Evolutionary conservation across 2,888 invertebrate species (phyloP).

Genomic region (Netelia fuscicornis): DNA sequence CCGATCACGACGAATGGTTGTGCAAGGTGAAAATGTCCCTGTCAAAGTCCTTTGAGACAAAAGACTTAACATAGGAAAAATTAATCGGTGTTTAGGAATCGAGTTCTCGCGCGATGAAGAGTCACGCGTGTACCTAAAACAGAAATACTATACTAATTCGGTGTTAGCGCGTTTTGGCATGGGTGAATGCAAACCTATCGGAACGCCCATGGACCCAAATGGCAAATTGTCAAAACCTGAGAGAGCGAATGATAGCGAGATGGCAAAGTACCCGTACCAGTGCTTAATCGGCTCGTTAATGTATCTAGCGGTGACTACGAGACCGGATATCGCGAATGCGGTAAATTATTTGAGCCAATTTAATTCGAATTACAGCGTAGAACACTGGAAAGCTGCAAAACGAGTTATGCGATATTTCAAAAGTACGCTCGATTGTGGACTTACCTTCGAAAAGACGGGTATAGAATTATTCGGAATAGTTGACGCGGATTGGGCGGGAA

Average conservation of each 20-base stretch:
- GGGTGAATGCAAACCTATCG: constrained; percentile 37
- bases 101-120: constrained; percentile 50
- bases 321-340: constrained; percentile 59
- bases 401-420: constrained; percentile 55
- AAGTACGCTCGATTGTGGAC: constrained; percentile 37
- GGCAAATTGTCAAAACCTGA: constrained; percentile 46
- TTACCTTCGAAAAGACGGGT: constrained; percentile 52
- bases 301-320: constrained; percentile 56
- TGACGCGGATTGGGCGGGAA: constrained; percentile 59
- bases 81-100: constrained; percentile 50
- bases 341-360: constrained; percentile 59
- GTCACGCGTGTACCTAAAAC: constrained; percentile 6
- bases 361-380: constrained; percentile 40
- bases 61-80: constrained; percentile 40
- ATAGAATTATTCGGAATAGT: constrained; percentile 40
- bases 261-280: constrained; percentile 61
- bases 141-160: constrained; percentile 22
- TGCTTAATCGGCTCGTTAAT: constrained; percentile 58
- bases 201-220: constrained; percentile 47
- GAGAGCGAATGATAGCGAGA: not conserved
- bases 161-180: constrained; percentile 43
- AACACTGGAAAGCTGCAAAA: constrained; percentile 49
- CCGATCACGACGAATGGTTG: constrained; percentile 31
- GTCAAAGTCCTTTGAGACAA: constrained; percentile 52
- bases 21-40: constrained; percentile 24